These are phyloP conservation scores for Heliconius hermathena DNA, from an alignment of 1,140 invertebrate genomes.

Conservation along the genomic window DNA sequence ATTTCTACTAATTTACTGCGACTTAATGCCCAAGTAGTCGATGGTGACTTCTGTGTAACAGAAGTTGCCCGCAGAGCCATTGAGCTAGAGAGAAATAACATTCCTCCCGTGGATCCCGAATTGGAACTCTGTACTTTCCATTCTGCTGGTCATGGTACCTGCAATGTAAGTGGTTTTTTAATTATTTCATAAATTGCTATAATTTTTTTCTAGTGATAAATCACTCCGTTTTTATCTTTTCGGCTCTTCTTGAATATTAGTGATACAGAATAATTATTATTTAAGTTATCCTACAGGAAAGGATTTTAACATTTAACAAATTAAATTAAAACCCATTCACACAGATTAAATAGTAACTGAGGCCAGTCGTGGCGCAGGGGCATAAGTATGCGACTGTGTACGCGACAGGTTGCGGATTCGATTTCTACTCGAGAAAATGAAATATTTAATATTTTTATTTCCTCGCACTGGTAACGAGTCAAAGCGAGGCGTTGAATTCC, in stretches of 20 bases:
- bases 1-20: slow-evolving; percentile 38
- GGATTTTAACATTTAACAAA: too few relatives aligned
- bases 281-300: too few relatives aligned
- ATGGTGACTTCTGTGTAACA: slow-evolving; percentile 41
- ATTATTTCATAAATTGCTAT: not conserved
- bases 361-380: too few relatives aligned
- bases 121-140: slow-evolving; percentile 60
- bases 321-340: too few relatives aligned
- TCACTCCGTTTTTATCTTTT: not conserved
- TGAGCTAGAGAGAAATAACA: slow-evolving; percentile 36
- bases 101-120: slow-evolving; percentile 48
- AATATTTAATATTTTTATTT: too few relatives aligned
- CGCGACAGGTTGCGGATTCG: too few relatives aligned
- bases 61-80: slow-evolving; percentile 31
- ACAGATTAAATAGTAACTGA: too few relatives aligned
- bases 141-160: slow-evolving; percentile 48
- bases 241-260: not conserved
- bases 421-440: too few relatives aligned
- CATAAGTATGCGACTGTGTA: too few relatives aligned
- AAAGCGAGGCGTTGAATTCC: too few relatives aligned
- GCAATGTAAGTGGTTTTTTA: slow-evolving; percentile 45
- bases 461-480: too few relatives aligned
- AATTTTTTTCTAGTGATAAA: not conserved
- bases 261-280: too few relatives aligned
- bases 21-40: slow-evolving; percentile 41